These are phyloP conservation scores for Oxyteleia sp. DNA, from an alignment of 2,888 invertebrate genomes.

Conservation along the genomic window DNA sequence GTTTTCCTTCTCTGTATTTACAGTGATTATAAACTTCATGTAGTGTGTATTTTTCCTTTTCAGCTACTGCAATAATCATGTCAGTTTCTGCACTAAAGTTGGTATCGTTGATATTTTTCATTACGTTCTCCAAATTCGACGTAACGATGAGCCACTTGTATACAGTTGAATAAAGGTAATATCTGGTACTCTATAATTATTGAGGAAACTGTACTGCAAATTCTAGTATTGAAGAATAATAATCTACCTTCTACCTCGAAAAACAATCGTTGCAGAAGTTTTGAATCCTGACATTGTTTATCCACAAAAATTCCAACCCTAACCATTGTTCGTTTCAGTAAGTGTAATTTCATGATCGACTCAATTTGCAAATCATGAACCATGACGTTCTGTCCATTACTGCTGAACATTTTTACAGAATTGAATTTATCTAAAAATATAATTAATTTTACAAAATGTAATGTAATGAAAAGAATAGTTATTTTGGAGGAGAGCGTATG, in stretches of 20 bases:
- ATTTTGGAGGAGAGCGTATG: no score
- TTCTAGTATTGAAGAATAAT: background rate
- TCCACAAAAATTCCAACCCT: conserved; percentile 45
- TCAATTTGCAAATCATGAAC: conserved; percentile 30
- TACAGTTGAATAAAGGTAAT: conserved; percentile 19
- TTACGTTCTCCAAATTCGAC: conserved; percentile 68
- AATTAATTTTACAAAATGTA: no score
- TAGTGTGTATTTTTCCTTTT: conserved; percentile 65
- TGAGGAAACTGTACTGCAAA: no score
- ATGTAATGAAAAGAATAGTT: no score
- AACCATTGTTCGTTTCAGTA: conserved; percentile 5
- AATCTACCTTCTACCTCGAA: conserved; percentile 29
- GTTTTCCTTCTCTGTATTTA: conserved; percentile 75
- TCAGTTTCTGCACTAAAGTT: conserved; percentile 78
- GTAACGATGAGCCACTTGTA: conserved; percentile 77
- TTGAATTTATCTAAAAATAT: conserved; percentile 33
- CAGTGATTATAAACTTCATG: conserved; percentile 79
- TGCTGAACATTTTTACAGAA: conserved; percentile 25
- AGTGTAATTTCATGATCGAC: conserved; percentile 26
- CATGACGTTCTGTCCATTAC: background rate
- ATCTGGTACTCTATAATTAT: conserved; percentile 19
- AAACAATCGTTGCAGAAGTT: conserved; percentile 20
- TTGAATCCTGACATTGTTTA: conserved; percentile 18
- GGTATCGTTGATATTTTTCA: conserved; percentile 75
- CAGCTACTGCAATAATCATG: conserved; percentile 75